These are phyloP conservation scores for Drosophila picticornis DNA, from an alignment of 2,888 invertebrate genomes.

Conservation along the genomic window DNA sequence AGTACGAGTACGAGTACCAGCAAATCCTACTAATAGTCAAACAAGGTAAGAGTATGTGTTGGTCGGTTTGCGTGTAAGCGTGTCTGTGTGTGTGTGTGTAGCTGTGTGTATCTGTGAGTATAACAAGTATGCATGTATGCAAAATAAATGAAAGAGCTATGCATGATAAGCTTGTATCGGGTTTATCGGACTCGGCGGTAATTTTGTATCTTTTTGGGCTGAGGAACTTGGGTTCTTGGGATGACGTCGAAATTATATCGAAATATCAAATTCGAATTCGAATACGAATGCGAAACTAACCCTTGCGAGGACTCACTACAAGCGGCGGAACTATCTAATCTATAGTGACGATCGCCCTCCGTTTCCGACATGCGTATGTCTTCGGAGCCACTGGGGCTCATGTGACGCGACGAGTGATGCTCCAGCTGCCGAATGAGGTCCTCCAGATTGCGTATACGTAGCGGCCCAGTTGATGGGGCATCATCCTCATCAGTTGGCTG, in stretches of 20 bases:
- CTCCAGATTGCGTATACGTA: constrained; percentile 95
- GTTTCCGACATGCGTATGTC: constrained; percentile 94
- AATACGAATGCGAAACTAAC: constrained; percentile 84
- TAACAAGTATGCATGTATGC: constrained; percentile 31
- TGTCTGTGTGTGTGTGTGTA: constrained; percentile 7
- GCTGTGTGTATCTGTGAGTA: constrained; percentile 1
- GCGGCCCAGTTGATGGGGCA: constrained; percentile 92
- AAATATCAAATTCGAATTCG: not conserved
- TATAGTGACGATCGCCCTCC: constrained; percentile 94
- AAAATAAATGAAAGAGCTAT: constrained; percentile 65
- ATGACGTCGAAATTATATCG: constrained; percentile 23
- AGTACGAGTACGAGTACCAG: constrained; percentile 33
- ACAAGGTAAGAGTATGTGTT: constrained; percentile 10
- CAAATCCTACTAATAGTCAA: constrained; percentile 15
- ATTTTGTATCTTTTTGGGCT: constrained; percentile 4
- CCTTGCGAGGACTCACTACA: constrained; percentile 91
- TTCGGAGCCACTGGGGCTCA: constrained; percentile 96
- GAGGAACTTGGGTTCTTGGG: constrained; percentile 12
- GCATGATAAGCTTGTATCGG: constrained; percentile 51
- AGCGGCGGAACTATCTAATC: constrained; percentile 91
- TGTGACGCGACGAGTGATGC: constrained; percentile 93
- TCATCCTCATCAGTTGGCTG: constrained; percentile 88
- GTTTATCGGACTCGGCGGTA: constrained; percentile 48
- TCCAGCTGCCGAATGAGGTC: constrained; percentile 95
- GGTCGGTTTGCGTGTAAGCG: constrained; percentile 17